Conservation (phyloP, 2,113 vertebrate species). For the Pollachius pollachius region DNA sequence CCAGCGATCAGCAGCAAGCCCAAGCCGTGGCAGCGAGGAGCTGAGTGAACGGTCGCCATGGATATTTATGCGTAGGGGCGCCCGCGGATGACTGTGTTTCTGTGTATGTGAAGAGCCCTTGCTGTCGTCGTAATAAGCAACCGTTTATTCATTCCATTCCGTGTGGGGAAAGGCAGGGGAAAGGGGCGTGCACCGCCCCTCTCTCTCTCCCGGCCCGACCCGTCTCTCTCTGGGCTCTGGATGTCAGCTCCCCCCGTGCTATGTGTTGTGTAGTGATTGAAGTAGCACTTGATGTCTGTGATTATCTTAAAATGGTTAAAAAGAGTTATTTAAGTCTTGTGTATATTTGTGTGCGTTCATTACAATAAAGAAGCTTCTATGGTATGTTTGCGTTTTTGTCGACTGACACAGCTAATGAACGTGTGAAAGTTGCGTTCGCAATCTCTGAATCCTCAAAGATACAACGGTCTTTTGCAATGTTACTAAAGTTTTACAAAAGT, state of each 20-base stretch:
- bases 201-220: constrained; percentile 19
- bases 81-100: constrained; percentile 35
- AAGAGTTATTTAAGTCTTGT: constrained; percentile 69
- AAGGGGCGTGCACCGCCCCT: neutral
- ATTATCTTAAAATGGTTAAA: constrained; percentile 49
- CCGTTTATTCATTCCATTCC: constrained; percentile 23
- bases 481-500: no score
- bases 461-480: no score
- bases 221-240: constrained; percentile 5
- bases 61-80: constrained; percentile 24
- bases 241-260: constrained; percentile 21
- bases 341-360: constrained; percentile 41
- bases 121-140: constrained; percentile 8
- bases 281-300: constrained; percentile 46
- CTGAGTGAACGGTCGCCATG: constrained; percentile 48
- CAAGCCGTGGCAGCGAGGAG: constrained; percentile 70
- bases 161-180: constrained; percentile 12
- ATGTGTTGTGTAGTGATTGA: constrained; percentile 41
- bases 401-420: no score
- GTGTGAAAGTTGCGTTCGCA: no score
- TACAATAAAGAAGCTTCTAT: constrained; percentile 62
- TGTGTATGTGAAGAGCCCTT: constrained; percentile 10
- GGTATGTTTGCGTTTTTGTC: neutral
- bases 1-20: constrained; percentile 72
- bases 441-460: no score